Percentiles rank a stretch among this genome's conserved stretches.
phyloP scores from a whole-genome alignment of 1,140 invertebrate species.

The Brachionus sp. region DNA sequence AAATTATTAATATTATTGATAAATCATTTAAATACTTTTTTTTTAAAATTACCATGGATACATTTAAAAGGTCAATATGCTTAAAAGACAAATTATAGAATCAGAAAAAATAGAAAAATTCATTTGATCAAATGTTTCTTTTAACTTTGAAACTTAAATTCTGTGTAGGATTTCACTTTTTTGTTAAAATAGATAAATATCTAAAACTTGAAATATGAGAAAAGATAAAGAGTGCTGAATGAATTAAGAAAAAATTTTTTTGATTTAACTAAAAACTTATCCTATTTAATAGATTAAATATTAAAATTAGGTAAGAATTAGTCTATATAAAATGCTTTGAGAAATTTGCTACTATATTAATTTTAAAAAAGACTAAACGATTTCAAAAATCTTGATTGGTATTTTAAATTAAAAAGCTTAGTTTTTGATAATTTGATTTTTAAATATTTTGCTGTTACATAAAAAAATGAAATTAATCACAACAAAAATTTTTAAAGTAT shows the following conservation, averaged over 20 bases:
- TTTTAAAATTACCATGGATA: no score
- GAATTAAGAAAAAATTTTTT: neutral
- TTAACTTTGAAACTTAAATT: neutral
- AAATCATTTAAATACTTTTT: no score
- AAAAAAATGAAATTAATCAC: no score
- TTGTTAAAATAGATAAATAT: neutral
- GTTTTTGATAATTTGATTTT: no score
- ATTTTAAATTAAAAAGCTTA: no score
- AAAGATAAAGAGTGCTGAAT: conserved; percentile 7
- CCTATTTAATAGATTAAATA: neutral
- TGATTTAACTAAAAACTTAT: neutral
- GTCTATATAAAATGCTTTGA: neutral
- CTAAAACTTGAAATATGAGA: neutral
- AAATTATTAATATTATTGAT: no score
- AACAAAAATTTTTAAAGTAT: neutral
- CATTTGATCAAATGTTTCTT: neutral
- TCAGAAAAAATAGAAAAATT: no score
- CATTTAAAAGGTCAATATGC: no score
- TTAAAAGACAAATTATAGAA: no score
- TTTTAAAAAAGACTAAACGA: neutral
- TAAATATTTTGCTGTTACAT: no score
- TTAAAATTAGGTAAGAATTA: neutral
- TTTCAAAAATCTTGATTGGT: neutral
- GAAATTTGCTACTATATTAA: neutral
- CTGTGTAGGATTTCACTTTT: neutral